These are phyloP conservation scores for Sphaeridia pumilis DNA, from an alignment of 2,888 invertebrate genomes.

Conservation along the genomic window DNA sequence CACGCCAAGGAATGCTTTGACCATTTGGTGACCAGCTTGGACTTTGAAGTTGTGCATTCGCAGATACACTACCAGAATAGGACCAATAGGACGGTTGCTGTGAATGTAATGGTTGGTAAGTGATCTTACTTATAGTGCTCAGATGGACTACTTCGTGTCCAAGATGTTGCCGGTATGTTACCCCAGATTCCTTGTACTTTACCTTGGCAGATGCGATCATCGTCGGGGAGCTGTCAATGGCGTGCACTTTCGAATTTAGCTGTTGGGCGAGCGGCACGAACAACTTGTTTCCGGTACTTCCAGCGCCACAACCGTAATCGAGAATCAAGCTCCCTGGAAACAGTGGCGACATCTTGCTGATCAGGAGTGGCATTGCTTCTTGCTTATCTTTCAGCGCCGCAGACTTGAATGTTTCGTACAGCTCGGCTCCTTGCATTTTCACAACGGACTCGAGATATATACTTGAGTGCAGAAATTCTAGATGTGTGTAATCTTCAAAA, in stretches of 20 bases:
- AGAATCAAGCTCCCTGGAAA: constrained; percentile 14
- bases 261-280: constrained; percentile 20
- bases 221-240: constrained; percentile 24
- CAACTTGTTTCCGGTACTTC: constrained; percentile 18
- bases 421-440: constrained; percentile 22
- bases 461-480: too few relatives aligned
- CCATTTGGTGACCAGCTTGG: too few relatives aligned
- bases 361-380: constrained; percentile 19
- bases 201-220: constrained; percentile 26
- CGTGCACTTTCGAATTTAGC: constrained; percentile 17
- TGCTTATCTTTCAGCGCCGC: constrained; percentile 21
- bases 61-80: too few relatives aligned
- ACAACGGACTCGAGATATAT: too few relatives aligned
- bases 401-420: constrained; percentile 26
- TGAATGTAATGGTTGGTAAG: too few relatives aligned
- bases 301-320: constrained; percentile 32
- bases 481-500: too few relatives aligned
- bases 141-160: too few relatives aligned
- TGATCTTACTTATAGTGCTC: too few relatives aligned
- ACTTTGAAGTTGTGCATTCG: too few relatives aligned
- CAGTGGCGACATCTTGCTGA: constrained; percentile 17
- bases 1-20: too few relatives aligned
- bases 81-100: too few relatives aligned
- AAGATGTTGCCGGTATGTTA: too few relatives aligned
- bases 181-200: constrained; percentile 17